phyloP scores from a whole-genome alignment of 2,113 vertebrate species.

The Charina bottae region DNA sequence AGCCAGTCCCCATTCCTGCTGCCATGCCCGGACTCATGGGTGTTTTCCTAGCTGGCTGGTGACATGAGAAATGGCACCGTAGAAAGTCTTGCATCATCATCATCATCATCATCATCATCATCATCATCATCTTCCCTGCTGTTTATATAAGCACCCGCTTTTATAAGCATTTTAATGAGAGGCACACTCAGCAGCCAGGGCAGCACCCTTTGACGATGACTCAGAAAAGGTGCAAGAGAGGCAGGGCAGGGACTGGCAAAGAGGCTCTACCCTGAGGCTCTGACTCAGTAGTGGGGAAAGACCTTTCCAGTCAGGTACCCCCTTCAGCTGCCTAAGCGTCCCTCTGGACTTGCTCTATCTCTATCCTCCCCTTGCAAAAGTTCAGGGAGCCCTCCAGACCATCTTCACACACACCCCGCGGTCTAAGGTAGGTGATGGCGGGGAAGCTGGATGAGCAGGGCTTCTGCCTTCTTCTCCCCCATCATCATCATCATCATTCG shows the following conservation, averaged over 20 bases:
- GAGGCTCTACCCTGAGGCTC: too few relatives aligned
- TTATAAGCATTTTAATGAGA: not conserved
- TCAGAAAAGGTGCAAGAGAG: not conserved
- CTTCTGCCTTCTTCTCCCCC: not conserved
- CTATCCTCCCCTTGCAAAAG: not conserved
- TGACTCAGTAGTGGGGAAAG: too few relatives aligned
- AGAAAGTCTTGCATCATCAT: too few relatives aligned
- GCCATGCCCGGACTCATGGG: not conserved
- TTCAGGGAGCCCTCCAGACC: not conserved
- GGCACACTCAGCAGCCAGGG: not conserved
- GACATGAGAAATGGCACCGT: not conserved
- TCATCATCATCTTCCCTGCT: not conserved
- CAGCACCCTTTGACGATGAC: not conserved
- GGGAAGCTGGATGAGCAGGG: not conserved
- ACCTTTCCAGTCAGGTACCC: not conserved
- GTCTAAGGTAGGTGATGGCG: not conserved
- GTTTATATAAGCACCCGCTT: not conserved
- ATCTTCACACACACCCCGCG: not conserved
- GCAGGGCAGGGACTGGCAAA: not conserved
- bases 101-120: too few relatives aligned
- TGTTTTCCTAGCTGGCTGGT: not conserved
- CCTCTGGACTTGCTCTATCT: not conserved
- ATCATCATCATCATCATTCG: not conserved
- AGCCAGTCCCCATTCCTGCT: not conserved
- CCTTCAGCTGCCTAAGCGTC: not conserved